phyloP scores from a whole-genome alignment of 2,888 invertebrate genomes.

The Pollenia angustigena region DNA sequence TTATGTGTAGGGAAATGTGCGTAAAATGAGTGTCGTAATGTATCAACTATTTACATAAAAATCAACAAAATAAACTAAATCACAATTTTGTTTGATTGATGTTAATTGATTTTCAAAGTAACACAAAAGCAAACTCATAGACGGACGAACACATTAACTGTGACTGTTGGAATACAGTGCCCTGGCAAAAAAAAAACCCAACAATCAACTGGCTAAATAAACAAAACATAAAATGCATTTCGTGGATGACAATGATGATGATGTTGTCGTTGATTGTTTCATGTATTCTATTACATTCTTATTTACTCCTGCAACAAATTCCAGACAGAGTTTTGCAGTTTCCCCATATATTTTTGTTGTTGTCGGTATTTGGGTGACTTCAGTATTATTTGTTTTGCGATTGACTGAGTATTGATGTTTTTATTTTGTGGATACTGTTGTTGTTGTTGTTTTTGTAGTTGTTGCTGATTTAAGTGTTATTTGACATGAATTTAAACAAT shows the following conservation, averaged over 20 bases:
- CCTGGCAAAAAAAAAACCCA: constrained; percentile 28
- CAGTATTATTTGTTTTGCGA: constrained; percentile 47
- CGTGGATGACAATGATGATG: constrained; percentile 63
- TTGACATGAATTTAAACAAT: constrained; percentile 73
- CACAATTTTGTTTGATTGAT: constrained; percentile 82
- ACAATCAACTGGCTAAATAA: constrained; percentile 59
- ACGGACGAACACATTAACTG: constrained; percentile 10
- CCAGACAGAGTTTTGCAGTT: constrained; percentile 44
- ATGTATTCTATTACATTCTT: constrained; percentile 68
- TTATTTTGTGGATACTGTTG: background rate
- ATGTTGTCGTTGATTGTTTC: constrained; percentile 64
- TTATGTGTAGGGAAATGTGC: constrained; percentile 20
- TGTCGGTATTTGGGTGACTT: constrained; percentile 59
- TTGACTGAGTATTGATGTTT: constrained; percentile 43
- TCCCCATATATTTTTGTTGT: constrained; percentile 1
- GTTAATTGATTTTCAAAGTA: constrained; percentile 84
- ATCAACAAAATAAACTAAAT: constrained; percentile 69
- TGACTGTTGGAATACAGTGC: background rate
- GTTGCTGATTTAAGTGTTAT: constrained; percentile 58
- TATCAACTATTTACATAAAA: constrained; percentile 67
- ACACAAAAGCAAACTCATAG: constrained; percentile 57
- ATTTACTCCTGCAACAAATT: constrained; percentile 52
- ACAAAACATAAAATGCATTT: constrained; percentile 68
- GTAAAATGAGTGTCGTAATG: constrained; percentile 26
- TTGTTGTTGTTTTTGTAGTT: constrained; percentile 44